Percentiles rank a stretch among this genome's conserved stretches.
These are phyloP conservation scores for Lampropteryx suffumata DNA, from an alignment of 2,888 invertebrate species.

Conservation along the genomic window DNA sequence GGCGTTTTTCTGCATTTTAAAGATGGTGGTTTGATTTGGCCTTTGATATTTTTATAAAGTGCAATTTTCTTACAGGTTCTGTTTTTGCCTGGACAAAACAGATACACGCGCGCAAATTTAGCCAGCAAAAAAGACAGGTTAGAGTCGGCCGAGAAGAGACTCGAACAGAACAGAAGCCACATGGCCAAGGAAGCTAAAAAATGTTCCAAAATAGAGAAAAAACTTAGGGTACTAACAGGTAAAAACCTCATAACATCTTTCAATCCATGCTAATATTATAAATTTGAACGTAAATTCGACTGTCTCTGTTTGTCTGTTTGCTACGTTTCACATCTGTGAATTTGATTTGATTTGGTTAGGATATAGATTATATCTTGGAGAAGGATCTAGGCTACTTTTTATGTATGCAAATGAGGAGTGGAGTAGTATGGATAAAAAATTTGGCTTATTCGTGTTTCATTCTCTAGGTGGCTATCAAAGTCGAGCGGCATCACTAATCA, in stretches of 20 bases:
- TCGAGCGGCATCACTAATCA: slow-evolving; percentile 90
- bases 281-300: too few species aligned
- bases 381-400: too few species aligned
- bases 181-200: slow-evolving; percentile 98
- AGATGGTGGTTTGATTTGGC: too few species aligned
- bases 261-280: too few species aligned
- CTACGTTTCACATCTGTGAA: too few species aligned
- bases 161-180: slow-evolving; percentile 96
- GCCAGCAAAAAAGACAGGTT: slow-evolving; percentile 98
- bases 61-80: slow-evolving; percentile 84
- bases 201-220: slow-evolving; percentile 99
- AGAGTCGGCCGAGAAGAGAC: slow-evolving; percentile 94
- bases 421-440: too few species aligned
- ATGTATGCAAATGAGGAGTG: too few species aligned
- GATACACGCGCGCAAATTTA: slow-evolving; percentile 96
- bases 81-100: slow-evolving; percentile 94
- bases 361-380: too few species aligned
- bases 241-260: neutral
- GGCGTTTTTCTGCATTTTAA: too few species aligned
- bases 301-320: too few species aligned
- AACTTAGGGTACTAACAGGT: slow-evolving; percentile 96
- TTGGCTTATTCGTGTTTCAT: neutral
- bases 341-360: too few species aligned
- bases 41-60: too few species aligned
- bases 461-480: slow-evolving; percentile 73